Evolutionary conservation across 2,113 vertebrate genomes (phyloP).

Genomic region (Callospermophilus lateralis): DNA sequence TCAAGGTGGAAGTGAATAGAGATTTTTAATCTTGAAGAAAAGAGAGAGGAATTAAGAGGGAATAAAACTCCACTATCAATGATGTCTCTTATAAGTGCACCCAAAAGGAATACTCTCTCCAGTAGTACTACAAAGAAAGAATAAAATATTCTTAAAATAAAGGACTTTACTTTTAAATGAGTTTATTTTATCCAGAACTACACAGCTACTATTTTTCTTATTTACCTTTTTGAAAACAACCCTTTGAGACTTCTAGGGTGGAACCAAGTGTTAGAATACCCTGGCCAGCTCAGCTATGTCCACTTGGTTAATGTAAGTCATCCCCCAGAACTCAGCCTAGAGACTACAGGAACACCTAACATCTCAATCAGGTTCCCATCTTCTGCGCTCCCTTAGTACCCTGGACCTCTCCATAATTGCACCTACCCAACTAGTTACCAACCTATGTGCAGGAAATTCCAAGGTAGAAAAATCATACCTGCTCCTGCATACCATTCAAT

Average conservation of each 20-base stretch:
- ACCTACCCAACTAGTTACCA: background rate
- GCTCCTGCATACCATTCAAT: background rate
- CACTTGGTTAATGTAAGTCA: background rate
- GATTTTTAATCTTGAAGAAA: constrained; percentile 16
- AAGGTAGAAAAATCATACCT: background rate
- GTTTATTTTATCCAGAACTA: background rate
- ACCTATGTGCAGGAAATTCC: background rate
- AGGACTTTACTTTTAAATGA: background rate
- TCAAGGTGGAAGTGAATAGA: background rate
- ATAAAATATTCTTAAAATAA: constrained; percentile 8
- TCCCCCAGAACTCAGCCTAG: background rate
- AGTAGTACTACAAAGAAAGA: background rate
- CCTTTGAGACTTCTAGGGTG: background rate
- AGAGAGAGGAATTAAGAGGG: background rate
- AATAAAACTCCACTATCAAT: background rate
- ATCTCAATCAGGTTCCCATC: background rate
- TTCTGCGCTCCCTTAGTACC: background rate
- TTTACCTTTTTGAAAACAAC: constrained; percentile 26
- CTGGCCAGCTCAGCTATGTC: background rate
- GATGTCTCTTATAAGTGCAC: background rate
- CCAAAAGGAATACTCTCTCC: background rate
- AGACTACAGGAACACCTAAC: background rate
- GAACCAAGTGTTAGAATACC: constrained; percentile 23
- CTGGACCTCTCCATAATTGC: background rate
- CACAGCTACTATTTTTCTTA: constrained; percentile 29